These are phyloP conservation scores for Chelonia mydas DNA, from an alignment of 2,797 vertebrate genomes.

Conservation along the genomic window DNA sequence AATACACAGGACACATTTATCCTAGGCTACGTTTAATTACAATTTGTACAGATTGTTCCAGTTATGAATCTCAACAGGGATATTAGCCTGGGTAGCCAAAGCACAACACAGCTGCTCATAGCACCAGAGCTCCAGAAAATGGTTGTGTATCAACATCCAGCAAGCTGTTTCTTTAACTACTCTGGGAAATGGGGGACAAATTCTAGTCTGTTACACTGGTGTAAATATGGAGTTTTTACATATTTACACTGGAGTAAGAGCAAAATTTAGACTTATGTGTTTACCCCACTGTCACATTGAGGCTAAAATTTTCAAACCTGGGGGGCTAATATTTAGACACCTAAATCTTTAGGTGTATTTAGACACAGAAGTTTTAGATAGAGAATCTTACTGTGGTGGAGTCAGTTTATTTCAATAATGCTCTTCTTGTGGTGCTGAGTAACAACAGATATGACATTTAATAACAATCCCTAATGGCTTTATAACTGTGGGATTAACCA, in stretches of 20 bases:
- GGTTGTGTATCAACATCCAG: not conserved
- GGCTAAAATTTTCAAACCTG: not conserved
- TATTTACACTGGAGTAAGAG: not conserved
- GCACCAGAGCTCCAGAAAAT: not conserved
- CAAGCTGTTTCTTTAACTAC: not conserved
- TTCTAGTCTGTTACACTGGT: not conserved
- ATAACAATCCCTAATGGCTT: not conserved
- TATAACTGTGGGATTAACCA: not conserved
- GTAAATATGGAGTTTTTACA: not conserved
- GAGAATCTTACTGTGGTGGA: not conserved
- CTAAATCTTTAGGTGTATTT: not conserved
- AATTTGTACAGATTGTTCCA: not conserved
- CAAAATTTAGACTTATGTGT: not conserved
- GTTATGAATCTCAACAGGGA: not conserved
- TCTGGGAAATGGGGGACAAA: not conserved
- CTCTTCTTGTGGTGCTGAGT: not conserved
- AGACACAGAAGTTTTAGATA: not conserved
- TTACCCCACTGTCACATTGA: not conserved
- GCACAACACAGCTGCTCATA: not conserved
- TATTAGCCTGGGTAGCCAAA: not conserved
- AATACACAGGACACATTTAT: not conserved
- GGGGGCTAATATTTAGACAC: accelerated
- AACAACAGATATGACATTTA: not conserved
- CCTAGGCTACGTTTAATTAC: not conserved
- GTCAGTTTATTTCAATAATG: not conserved